Percentiles rank a stretch among this genome's conserved stretches.
phyloP scores from a whole-genome alignment of 1,140 invertebrate genomes.

The Zaprionus lachaisei region DNA sequence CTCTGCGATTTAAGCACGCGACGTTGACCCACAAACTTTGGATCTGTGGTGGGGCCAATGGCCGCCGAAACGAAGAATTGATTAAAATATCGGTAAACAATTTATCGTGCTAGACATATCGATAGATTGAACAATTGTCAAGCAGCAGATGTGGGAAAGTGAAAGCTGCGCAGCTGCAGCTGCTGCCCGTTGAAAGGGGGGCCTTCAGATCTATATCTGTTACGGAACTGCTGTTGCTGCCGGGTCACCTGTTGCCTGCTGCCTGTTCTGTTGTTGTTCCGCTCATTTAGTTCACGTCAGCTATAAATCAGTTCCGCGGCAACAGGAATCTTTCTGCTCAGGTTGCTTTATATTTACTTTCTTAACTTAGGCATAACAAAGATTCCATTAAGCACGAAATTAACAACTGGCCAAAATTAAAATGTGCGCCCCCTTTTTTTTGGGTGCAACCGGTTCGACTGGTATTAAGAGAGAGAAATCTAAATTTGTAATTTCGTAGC shows the following conservation, averaged over 20 bases:
- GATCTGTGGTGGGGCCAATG: slow-evolving; percentile 19
- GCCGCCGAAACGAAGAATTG: slow-evolving; percentile 15
- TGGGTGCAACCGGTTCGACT: slow-evolving; percentile 18
- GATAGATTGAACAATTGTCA: slow-evolving; percentile 21
- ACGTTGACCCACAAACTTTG: slow-evolving; percentile 65
- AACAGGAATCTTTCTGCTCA: slow-evolving; percentile 21
- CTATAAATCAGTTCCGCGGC: slow-evolving; percentile 51
- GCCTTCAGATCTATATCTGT: slow-evolving; percentile 25
- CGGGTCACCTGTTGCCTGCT: slow-evolving; percentile 33
- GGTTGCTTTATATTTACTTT: slow-evolving; percentile 37
- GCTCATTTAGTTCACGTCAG: slow-evolving; percentile 24
- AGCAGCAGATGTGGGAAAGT: slow-evolving; percentile 41
- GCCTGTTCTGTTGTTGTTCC: slow-evolving; percentile 17
- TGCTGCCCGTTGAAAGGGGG: neutral
- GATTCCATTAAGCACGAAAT: slow-evolving; percentile 34
- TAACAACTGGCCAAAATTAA: slow-evolving; percentile 40
- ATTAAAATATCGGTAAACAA: neutral
- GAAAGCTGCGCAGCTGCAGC: slow-evolving; percentile 29
- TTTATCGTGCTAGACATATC: slow-evolving; percentile 33
- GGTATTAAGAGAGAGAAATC: neutral
- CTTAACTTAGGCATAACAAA: slow-evolving; percentile 30
- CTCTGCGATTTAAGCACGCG: slow-evolving; percentile 31
- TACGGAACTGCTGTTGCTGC: slow-evolving; percentile 60
- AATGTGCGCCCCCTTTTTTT: slow-evolving; percentile 4
- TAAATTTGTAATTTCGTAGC: neutral